Evolutionary conservation across 2,888 invertebrate genomes (phyloP).

Genomic region (Agrilus mali): DNA sequence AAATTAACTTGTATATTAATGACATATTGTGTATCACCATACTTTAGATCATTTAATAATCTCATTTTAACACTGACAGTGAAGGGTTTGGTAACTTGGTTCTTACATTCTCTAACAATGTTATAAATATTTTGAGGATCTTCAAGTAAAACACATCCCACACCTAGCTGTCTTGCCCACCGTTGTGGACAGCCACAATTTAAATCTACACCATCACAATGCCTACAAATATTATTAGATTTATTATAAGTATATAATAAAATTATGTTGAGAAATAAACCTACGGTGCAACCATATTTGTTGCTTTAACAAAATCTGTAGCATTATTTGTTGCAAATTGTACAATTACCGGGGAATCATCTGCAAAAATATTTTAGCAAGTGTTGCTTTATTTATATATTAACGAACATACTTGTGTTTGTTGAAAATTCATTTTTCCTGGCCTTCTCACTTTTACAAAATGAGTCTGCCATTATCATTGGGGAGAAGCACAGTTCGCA

Average conservation of each 20-base stretch:
- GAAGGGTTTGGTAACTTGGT: slow-evolving; percentile 58
- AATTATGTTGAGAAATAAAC: slow-evolving; percentile 19
- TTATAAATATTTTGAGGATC: slow-evolving; percentile 76
- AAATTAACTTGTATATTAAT: neutral
- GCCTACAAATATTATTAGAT: slow-evolving; percentile 34
- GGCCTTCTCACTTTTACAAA: slow-evolving; percentile 78
- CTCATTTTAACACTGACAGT: slow-evolving; percentile 89
- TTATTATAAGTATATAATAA: neutral
- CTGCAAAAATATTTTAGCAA: slow-evolving; percentile 25
- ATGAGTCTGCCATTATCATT: slow-evolving; percentile 93
- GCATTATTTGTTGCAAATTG: slow-evolving; percentile 89
- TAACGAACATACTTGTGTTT: slow-evolving; percentile 33
- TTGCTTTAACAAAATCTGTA: slow-evolving; percentile 72
- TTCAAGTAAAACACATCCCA: slow-evolving; percentile 71
- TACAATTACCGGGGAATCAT: slow-evolving; percentile 76
- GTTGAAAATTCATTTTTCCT: slow-evolving; percentile 73
- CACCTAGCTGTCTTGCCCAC: slow-evolving; percentile 87
- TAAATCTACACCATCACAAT: slow-evolving; percentile 84
- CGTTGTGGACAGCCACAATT: slow-evolving; percentile 97
- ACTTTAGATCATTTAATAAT: slow-evolving; percentile 54
- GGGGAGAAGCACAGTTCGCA: slow-evolving; percentile 90
- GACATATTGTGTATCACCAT: slow-evolving; percentile 6
- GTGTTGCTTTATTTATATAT: neutral
- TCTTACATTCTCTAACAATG: slow-evolving; percentile 63
- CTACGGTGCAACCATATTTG: slow-evolving; percentile 69